Percentiles rank a stretch among this genome's conserved stretches.
Evolutionary conservation across 2,797 vertebrate genomes (phyloP).

Genomic region (Eupleurogrammus muticus): DNA sequence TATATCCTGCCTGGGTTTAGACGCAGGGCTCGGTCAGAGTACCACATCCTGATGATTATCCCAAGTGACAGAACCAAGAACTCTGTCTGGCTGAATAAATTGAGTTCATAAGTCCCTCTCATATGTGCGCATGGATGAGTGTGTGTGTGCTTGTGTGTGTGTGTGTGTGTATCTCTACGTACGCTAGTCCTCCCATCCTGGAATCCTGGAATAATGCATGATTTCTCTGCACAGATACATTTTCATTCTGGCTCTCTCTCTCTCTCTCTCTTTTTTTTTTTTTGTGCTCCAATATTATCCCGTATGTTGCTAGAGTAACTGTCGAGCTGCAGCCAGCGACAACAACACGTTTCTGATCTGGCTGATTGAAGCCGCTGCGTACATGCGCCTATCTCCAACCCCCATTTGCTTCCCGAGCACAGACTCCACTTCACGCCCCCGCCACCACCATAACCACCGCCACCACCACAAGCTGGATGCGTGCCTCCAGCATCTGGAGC

Average conservation of each 20-base stretch:
- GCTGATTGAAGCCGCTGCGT: conserved; percentile 41
- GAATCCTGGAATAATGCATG: conserved; percentile 66
- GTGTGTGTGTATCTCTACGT: no score
- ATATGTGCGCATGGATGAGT: conserved; percentile 25
- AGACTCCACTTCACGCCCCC: not conserved
- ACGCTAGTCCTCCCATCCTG: conserved; percentile 36
- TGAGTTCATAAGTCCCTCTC: conserved; percentile 76
- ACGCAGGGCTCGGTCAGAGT: conserved; percentile 70
- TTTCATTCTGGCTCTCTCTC: conserved; percentile 66
- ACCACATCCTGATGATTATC: conserved; percentile 81
- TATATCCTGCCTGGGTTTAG: conserved; percentile 80
- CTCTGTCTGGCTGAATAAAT: conserved; percentile 77
- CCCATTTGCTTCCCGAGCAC: conserved; percentile 41
- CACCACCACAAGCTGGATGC: conserved; percentile 53
- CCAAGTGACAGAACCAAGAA: conserved; percentile 80
- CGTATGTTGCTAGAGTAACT: conserved; percentile 69
- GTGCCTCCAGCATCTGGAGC: conserved; percentile 76
- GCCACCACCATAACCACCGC: not conserved
- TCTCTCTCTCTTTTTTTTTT: conserved; percentile 76
- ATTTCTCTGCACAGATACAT: conserved; percentile 71
- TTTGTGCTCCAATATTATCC: conserved; percentile 74
- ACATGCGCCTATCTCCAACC: conserved; percentile 38
- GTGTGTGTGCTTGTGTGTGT: conserved; percentile 21
- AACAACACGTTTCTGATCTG: conserved; percentile 57
- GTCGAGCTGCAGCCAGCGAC: conserved; percentile 36